Evolutionary conservation across 2,888 invertebrate species (phyloP).

Genomic region (Scaptomyza caliginosa): DNA sequence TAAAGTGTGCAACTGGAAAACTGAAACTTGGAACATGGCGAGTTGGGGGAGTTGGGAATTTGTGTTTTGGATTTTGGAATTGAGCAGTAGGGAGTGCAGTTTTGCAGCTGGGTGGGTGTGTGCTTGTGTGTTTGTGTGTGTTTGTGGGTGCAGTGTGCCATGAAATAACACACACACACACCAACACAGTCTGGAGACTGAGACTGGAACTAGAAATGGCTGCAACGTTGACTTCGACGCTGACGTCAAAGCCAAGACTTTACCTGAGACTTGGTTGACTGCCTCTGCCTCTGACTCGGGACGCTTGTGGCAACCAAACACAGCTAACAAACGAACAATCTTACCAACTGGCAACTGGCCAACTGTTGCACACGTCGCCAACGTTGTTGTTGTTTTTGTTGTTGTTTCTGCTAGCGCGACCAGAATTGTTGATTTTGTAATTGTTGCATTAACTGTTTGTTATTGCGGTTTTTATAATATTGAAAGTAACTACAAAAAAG

Average conservation of each 20-base stretch:
- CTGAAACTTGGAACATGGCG: constrained; percentile 8
- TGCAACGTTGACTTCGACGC: constrained; percentile 15
- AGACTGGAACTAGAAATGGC: constrained; percentile 16
- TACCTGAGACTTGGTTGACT: constrained; percentile 37
- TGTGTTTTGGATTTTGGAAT: constrained; percentile 12
- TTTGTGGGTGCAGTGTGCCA: constrained; percentile 41
- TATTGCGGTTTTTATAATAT: background rate
- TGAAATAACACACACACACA: constrained; percentile 34
- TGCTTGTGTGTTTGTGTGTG: constrained; percentile 10
- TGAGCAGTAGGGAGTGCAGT: constrained; percentile 24
- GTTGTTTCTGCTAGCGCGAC: constrained; percentile 44
- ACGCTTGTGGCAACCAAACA: constrained; percentile 24
- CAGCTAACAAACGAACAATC: constrained; percentile 3
- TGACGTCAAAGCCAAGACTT: background rate
- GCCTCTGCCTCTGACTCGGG: constrained; percentile 39
- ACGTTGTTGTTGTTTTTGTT: constrained; percentile 14
- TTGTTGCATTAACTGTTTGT: constrained; percentile 59
- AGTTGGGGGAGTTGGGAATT: background rate
- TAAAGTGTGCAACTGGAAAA: constrained; percentile 12
- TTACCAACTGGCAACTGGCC: constrained; percentile 15
- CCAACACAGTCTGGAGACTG: constrained; percentile 30
- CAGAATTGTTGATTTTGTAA: constrained; percentile 75
- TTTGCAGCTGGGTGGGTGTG: constrained; percentile 30
- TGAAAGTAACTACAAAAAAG: background rate
- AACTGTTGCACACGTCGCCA: constrained; percentile 51